Percentiles rank a stretch among this genome's conserved stretches.
phyloP scores from a whole-genome alignment of 1,140 invertebrate species.

The Hyposmocoma kahamanoa region DNA sequence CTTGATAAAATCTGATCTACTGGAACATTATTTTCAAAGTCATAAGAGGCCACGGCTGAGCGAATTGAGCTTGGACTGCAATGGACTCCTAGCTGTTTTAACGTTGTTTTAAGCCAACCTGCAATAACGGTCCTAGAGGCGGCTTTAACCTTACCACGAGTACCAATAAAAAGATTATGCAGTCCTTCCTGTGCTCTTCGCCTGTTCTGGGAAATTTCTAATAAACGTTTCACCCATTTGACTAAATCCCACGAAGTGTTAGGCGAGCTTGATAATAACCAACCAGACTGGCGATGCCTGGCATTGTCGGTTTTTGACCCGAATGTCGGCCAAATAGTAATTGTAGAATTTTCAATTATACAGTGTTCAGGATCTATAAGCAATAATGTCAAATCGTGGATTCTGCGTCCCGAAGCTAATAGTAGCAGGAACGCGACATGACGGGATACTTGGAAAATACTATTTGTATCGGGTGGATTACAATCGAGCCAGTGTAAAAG shows the following conservation, averaged over 20 bases:
- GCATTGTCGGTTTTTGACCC: constrained; percentile 33
- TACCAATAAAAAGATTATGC: constrained; percentile 11
- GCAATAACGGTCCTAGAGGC: constrained; percentile 30
- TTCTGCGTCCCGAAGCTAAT: constrained; percentile 16
- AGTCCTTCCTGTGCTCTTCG: background rate
- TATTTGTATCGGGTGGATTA: background rate
- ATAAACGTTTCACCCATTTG: constrained; percentile 5
- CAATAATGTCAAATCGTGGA: constrained; percentile 8
- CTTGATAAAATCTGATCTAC: constrained; percentile 12
- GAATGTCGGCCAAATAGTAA: constrained; percentile 31
- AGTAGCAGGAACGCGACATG: constrained; percentile 17
- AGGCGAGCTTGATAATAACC: constrained; percentile 12
- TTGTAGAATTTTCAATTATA: constrained; percentile 1
- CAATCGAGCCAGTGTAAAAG: constrained; percentile 2
- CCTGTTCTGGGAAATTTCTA: background rate
- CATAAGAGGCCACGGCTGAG: constrained; percentile 14
- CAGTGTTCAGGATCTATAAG: background rate
- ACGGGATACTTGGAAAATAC: constrained; percentile 9
- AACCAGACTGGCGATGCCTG: constrained; percentile 27
- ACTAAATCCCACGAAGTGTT: background rate
- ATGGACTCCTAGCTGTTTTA: constrained; percentile 14
- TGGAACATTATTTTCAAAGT: constrained; percentile 8
- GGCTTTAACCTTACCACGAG: constrained; percentile 20
- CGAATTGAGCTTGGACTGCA: constrained; percentile 18
- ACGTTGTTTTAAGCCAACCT: constrained; percentile 26